Base-by-base conservation (phyloP, 2,113 vertebrate species). In the Hypomesus transpacificus region DNA sequence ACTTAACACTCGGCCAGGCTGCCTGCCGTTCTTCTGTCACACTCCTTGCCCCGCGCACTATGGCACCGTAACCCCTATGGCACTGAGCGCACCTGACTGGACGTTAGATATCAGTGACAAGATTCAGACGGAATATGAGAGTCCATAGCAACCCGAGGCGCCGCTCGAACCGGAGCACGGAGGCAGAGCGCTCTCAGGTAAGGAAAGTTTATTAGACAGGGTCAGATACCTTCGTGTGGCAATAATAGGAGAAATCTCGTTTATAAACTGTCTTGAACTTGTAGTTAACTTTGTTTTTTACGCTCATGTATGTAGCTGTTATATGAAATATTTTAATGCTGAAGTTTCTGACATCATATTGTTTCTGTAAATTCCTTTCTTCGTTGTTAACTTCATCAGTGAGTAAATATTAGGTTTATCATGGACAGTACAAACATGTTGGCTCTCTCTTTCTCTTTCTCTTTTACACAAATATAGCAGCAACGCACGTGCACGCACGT, bases 141-240 rank as follows among this genome's bases (percentile, higher is more conserved):
- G 62, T 18, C 68, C 46, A 4, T 76, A 71, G 69, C 54, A 66
- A 64, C 63, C 31, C 74, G n/a, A 24, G 61, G 53, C n/a, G 63
- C 39, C 50, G 34, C 46, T 57, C 54, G 56, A 67, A 53, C 56
- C 56, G 18, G 34, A 71, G 53, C 59, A 61, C 63, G 39, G 57
- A 70, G 69, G 62, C 14, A 50, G 68, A 34, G 54, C 60, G 39
- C 74, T 64, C 62, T 22, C 68, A 76, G 74, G 74, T 76, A 60
- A 76, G 74, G 31, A 51, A 70, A 71, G 69, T 60, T 71, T 53
- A 17, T 39, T 17, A 7, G 31, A 31, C 17, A 62, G 18, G 61
- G 28, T 50, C 21, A 28, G 59, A 65, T 26, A 21, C 20, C 17
- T 26, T 34, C 5, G 31, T 34, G 31, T 34, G 31, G 7, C 31